Evolutionary conservation across 2,888 invertebrate species (phyloP).

Genomic region (Galeopsomyia nigrocyanea): DNA sequence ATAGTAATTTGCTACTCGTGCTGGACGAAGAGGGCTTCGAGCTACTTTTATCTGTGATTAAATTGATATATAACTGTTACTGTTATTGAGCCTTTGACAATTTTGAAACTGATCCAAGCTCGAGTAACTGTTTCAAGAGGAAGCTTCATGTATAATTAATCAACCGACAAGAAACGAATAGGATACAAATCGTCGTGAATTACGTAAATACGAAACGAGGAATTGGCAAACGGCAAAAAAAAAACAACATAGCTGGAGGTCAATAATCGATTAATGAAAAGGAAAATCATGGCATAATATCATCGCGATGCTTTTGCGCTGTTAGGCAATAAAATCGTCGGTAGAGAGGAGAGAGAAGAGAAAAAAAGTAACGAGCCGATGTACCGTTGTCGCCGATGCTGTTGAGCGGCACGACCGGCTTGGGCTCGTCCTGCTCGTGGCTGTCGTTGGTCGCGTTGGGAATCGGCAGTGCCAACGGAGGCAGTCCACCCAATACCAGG

Average conservation of each 20-base stretch:
- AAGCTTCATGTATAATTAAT: neutral
- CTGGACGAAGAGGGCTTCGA: slow-evolving; percentile 30
- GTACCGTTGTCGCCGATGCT: slow-evolving; percentile 35
- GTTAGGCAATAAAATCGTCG: too few relatives aligned
- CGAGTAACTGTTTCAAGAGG: neutral
- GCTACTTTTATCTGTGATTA: slow-evolving; percentile 7
- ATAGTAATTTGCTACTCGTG: slow-evolving; percentile 37
- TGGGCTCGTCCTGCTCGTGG: slow-evolving; percentile 26
- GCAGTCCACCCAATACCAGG: slow-evolving; percentile 56
- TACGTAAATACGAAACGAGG: too few relatives aligned
- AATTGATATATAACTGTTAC: too few relatives aligned
- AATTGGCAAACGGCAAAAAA: too few relatives aligned
- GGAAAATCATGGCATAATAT: neutral
- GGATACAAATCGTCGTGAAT: too few relatives aligned
- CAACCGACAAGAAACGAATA: neutral
- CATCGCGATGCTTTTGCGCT: too few relatives aligned
- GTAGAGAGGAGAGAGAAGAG: neutral
- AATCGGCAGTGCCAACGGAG: slow-evolving; percentile 56
- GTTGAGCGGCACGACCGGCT: slow-evolving; percentile 42
- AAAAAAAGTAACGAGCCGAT: neutral
- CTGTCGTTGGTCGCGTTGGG: slow-evolving; percentile 49
- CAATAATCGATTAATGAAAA: neutral
- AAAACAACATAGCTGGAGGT: neutral
- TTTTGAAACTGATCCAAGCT: too few relatives aligned
- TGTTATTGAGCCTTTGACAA: too few relatives aligned